These are phyloP conservation scores for Sminthopsis crassicaudata DNA, from an alignment of 2,113 vertebrate species.

Conservation along the genomic window DNA sequence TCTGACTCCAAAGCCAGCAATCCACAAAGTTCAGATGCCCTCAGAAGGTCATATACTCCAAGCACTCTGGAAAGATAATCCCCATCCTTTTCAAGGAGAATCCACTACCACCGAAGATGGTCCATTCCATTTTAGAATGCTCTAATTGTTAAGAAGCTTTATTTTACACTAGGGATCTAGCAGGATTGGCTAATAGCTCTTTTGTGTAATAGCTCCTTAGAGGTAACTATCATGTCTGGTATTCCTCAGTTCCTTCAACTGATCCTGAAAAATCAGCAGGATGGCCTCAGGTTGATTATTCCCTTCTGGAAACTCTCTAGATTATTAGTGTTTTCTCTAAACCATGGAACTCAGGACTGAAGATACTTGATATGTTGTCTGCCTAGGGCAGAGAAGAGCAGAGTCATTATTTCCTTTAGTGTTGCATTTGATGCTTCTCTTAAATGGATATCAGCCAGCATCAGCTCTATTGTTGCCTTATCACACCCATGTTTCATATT, in stretches of 20 bases:
- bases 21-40: not conserved
- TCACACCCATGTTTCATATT: not conserved
- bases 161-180: not conserved
- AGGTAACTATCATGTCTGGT: not conserved
- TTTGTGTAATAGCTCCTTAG: not conserved
- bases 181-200: not conserved
- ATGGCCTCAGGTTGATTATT: not conserved
- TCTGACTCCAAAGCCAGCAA: not conserved
- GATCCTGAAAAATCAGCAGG: not conserved
- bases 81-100: not conserved
- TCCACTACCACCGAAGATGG: not conserved
- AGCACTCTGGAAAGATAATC: not conserved
- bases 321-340: not conserved
- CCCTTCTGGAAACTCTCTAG: not conserved
- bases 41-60: not conserved
- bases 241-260: not conserved
- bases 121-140: not conserved
- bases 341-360: not conserved
- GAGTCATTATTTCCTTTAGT: not conserved
- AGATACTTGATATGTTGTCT: not conserved
- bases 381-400: not conserved
- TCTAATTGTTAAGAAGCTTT: not conserved
- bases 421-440: not conserved
- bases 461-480: not conserved
- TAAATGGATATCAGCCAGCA: not conserved